Base-by-base conservation (phyloP, 2,113 vertebrate species). In the Chrysochloris asiatica region DNA sequence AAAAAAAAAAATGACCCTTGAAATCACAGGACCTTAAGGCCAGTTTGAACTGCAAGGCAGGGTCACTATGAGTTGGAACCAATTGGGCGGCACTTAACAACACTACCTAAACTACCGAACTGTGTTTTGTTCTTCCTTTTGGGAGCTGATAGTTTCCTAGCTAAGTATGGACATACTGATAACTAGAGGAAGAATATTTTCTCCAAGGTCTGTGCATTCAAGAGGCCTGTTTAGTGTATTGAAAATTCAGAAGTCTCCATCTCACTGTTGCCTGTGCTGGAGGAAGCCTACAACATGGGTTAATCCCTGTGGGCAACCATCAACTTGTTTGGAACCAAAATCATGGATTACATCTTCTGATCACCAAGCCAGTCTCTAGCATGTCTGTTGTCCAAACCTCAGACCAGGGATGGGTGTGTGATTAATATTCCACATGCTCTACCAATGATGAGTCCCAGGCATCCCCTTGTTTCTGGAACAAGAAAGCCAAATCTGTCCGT, bases 391-490 rank as follows among this genome's bases (percentile, higher is more conserved):
- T 65, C 52, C 80, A 81, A 63, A 47, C 45, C 59, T 92, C 54
- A 45, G 83, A 33, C 77, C 67, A 92, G 77, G 59, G 72, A 91
- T 93, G 72, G 30, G 67, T 73, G 72, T 2, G 0, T 94, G 86
- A 93, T 91, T 95, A 92, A 92, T 73, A 80, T 41, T 80, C 69
- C 67, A 54, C 83, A 72, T 77, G 65, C 54, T 81, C 88, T 67
- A 54, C 26, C 78, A 72, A 63, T 80, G 63, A 91, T 96, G 71
- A 41, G 48, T 81, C 59, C 71, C 65, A 93, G 85, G 52, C 38
- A 88, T 48, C 52, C 38, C 38, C 63, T 83, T 50, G 48, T 92
- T 78, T 83, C 77, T 94, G 81, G n/a, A 90, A 71, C 72, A 86
- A 81, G 17, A 38, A 94, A 83, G 83, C 22, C 43, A 86, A 80